Percentiles rank a stretch among this genome's conserved stretches.
These are phyloP conservation scores for Centroberyx gerrardi DNA, from an alignment of 2,797 vertebrate species.

Conservation along the genomic window DNA sequence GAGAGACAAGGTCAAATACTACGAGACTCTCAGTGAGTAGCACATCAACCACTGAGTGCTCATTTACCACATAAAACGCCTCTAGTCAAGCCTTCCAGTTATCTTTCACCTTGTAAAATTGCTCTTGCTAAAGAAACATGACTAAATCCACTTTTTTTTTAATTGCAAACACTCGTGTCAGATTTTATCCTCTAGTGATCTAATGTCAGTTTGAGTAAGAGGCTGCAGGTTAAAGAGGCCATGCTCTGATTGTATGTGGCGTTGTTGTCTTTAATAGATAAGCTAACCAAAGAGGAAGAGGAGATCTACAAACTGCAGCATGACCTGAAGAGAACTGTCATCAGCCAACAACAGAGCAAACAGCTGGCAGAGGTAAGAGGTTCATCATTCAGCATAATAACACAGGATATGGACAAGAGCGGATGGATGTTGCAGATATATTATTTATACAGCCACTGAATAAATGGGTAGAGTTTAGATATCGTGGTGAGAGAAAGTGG, in stretches of 20 bases:
- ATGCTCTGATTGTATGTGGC: conserved; percentile 23
- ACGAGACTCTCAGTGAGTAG: conserved; percentile 94
- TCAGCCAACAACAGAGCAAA: conserved; percentile 91
- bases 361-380: conserved; percentile 88
- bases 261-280: conserved; percentile 83
- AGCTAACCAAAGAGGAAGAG: conserved; percentile 95
- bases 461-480: conserved; percentile 8
- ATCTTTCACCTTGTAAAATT: conserved; percentile 14
- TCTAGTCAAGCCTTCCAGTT: conserved; percentile 1
- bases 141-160: not conserved
- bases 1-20: conserved; percentile 97
- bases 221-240: conserved; percentile 1
- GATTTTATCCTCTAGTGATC: not conserved
- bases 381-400: conserved; percentile 7
- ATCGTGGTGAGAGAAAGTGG: conserved; percentile 44
- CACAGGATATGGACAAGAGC: conserved; percentile 13
- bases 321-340: conserved; percentile 92
- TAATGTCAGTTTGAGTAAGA: not conserved
- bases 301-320: conserved; percentile 97
- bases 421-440: conserved; percentile 12
- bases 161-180: not conserved
- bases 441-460: conserved; percentile 44
- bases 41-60: not conserved
- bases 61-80: not conserved
- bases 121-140: not conserved